Evolutionary conservation across 2,113 vertebrate genomes (phyloP).

Genomic region (Meriones unguiculatus): DNA sequence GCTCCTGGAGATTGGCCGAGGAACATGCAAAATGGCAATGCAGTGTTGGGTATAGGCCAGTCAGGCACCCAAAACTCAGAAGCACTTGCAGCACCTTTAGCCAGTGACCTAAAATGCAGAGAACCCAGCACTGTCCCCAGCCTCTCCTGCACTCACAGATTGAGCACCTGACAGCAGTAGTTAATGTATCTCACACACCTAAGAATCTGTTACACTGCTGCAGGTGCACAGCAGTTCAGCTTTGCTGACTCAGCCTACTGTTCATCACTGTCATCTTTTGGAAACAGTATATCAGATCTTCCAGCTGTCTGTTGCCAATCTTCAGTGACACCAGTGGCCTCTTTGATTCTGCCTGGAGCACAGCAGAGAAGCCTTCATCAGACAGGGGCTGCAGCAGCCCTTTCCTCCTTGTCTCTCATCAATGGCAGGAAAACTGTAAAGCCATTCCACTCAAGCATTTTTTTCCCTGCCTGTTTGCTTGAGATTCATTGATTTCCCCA

Average conservation of each 20-base stretch:
- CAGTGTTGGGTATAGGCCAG: not conserved
- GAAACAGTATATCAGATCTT: not conserved
- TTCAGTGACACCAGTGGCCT: not conserved
- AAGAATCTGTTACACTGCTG: not conserved
- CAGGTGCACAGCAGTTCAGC: not conserved
- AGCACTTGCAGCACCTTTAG: not conserved
- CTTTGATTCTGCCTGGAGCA: not conserved
- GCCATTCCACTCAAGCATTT: not conserved
- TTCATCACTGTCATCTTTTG: not conserved
- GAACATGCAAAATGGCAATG: not conserved
- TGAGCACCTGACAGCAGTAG: not conserved
- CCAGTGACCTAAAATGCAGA: not conserved
- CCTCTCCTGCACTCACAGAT: not conserved
- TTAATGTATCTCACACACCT: not conserved
- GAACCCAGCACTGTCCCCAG: fast-evolving
- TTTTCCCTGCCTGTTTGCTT: not conserved
- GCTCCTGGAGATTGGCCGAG: not conserved
- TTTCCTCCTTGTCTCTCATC: not conserved
- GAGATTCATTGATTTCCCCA: not conserved
- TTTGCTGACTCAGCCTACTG: not conserved
- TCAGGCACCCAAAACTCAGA: not conserved
- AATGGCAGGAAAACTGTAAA: not conserved
- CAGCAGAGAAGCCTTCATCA: not conserved
- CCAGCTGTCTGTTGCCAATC: not conserved
- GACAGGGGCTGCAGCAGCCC: too few relatives aligned